These are phyloP conservation scores for Eilema sororculum DNA, from an alignment of 2,888 invertebrate genomes.

Conservation along the genomic window DNA sequence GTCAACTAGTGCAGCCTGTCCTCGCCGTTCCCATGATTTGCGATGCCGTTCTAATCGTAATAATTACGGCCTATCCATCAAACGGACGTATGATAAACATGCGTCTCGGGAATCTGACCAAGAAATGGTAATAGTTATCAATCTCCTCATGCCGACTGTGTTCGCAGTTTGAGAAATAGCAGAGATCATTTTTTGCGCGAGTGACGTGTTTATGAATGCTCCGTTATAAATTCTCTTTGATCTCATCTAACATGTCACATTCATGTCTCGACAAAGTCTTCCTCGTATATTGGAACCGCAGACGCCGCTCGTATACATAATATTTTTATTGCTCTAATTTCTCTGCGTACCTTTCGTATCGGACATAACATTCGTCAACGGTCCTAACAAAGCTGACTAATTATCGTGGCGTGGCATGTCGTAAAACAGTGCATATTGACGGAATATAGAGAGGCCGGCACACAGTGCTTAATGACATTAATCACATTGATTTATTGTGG, in stretches of 20 bases:
- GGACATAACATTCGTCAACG: conserved; percentile 75
- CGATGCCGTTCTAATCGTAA: conserved; percentile 83
- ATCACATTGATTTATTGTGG: conserved; percentile 88
- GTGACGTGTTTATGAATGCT: conserved; percentile 81
- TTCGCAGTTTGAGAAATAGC: conserved; percentile 77
- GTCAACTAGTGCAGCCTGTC: conserved; percentile 82
- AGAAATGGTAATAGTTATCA: conserved; percentile 73
- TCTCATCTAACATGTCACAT: conserved; percentile 75
- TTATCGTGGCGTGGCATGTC: conserved; percentile 85
- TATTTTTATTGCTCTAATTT: conserved; percentile 72
- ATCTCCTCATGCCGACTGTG: conserved; percentile 62
- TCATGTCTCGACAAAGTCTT: conserved; percentile 56
- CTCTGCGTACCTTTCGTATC: conserved; percentile 61
- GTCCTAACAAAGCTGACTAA: conserved; percentile 87
- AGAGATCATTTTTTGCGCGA: conserved; percentile 82
- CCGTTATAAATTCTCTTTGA: conserved; percentile 80
- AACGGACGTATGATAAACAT: conserved; percentile 80
- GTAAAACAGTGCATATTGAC: conserved; percentile 88
- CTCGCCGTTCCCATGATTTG: conserved; percentile 84
- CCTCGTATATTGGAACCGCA: conserved; percentile 57
- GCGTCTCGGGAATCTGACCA: conserved; percentile 65
- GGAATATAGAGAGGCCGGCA: conserved; percentile 87
- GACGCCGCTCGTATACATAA: conserved; percentile 63
- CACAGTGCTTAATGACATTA: conserved; percentile 88
- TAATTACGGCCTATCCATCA: conserved; percentile 85